Base-by-base conservation (phyloP, 2,113 vertebrate genomes). In the Erpornis zantholeuca region DNA sequence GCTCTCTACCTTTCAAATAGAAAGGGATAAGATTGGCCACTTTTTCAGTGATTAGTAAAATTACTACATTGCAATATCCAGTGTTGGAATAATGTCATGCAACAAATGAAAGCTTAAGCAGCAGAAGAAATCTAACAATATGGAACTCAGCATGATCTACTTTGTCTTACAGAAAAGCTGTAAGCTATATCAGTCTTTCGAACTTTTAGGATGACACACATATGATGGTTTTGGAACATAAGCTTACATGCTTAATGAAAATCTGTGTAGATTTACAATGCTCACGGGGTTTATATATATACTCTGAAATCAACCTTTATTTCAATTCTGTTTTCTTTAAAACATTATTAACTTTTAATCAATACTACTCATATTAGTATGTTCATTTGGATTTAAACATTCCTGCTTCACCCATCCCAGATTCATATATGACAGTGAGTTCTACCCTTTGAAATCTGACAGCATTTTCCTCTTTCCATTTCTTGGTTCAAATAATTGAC, bases 211-310 rank as follows among this genome's bases (percentile, higher is more conserved):
- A 31, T 52, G 54, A 73, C 11, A 50, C 11, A 18, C 9, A n/a
- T 7, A 75, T 0, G 0, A 81, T 56, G 21, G 5, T 38, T 78
- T 65, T 82, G 45, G 53, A 90, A 56, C 7, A 4, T 56, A 56
- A 70, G 9, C 2, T 72, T 69, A 50, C 4, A 36, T 8, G 2
- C 11, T 36, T 50, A 29, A 59, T 40, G 31, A 70, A 79, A 81
- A 47, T 52, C 29, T 42, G 6, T 9, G 6, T 80, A 59, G 15
- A 45, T 54, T 77, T 77, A 15, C 44, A 44, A 33, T 40, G 17
- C 0, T 0, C 6, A 50, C 15, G 28, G 2, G 2, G 10, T 81
- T 11, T 45, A 22, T 79, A 6, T 33, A 12, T 17, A 61, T 6
- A 61, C 1, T 24, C 11, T 81, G 56, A 86, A 77, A 38, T 40